These are phyloP conservation scores for Stegostoma tigrinum DNA, from an alignment of 2,113 vertebrate species.

Conservation along the genomic window DNA sequence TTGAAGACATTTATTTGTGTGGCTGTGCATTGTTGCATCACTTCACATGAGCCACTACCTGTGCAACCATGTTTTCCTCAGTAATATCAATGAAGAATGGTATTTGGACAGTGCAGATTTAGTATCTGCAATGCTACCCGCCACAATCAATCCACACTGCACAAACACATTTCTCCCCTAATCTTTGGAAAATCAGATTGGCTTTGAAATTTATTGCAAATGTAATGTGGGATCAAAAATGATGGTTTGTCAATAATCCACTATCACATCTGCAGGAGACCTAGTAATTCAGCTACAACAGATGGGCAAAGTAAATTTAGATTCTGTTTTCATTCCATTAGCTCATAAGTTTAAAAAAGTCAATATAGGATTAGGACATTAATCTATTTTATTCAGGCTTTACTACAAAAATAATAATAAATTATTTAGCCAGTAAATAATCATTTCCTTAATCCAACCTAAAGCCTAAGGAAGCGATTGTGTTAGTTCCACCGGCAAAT, in stretches of 20 bases:
- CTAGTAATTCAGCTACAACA: not conserved
- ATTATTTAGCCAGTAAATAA: conserved; percentile 35
- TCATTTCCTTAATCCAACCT: conserved; percentile 11
- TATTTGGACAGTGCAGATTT: not conserved
- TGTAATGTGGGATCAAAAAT: not conserved
- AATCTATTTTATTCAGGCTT: conserved; percentile 29
- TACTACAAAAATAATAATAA: conserved; percentile 29
- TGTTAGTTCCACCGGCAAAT: not conserved
- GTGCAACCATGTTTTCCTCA: not conserved
- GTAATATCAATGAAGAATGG: not conserved
- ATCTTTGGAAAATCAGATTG: not conserved
- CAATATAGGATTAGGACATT: conserved; percentile 13
- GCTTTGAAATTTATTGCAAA: not conserved
- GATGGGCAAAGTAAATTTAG: conserved; percentile 16
- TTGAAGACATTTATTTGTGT: not conserved
- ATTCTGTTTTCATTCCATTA: not conserved
- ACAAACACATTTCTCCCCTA: not conserved
- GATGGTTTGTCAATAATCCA: not conserved
- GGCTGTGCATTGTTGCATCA: not conserved
- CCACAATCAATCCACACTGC: not conserved
- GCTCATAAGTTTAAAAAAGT: conserved; percentile 4
- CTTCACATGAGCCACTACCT: not conserved
- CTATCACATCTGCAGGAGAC: not conserved
- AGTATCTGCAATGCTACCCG: too few relatives aligned
- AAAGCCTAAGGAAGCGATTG: conserved; percentile 8